These are phyloP conservation scores for Ianthella basta DNA, from an alignment of 37 sponge, comb jelly and placozoan genomes.

Conservation along the genomic window DNA sequence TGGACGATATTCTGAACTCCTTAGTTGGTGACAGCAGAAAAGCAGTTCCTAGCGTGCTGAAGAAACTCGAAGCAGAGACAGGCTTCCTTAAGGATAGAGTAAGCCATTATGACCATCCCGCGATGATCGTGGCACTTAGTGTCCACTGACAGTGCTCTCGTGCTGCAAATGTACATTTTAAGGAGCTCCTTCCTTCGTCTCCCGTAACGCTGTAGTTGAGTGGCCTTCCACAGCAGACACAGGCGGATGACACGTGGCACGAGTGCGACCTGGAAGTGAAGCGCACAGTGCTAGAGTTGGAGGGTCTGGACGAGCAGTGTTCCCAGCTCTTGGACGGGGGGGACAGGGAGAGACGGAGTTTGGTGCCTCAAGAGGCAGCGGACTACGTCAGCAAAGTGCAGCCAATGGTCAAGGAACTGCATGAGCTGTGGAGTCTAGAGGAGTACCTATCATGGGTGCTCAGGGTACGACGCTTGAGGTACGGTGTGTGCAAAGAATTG, in stretches of 20 bases:
- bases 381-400: not conserved
- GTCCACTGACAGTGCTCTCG: too few species aligned
- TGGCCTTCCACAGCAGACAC: not conserved
- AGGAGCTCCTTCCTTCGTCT: too few species aligned
- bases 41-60: slow-evolving; percentile 49
- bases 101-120: not conserved
- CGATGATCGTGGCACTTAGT: not conserved
- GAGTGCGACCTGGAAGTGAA: slow-evolving; percentile 24
- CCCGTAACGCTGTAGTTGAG: too few species aligned
- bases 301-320: slow-evolving; percentile 1
- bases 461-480: slow-evolving; percentile 27
- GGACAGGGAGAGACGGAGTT: not conserved
- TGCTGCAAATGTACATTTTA: too few species aligned
- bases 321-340: not conserved
- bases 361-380: not conserved
- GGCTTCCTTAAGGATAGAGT: slow-evolving; percentile 34
- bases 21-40: slow-evolving; percentile 28
- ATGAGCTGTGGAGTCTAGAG: slow-evolving; percentile 31
- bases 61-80: slow-evolving; percentile 39
- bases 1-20: slow-evolving; percentile 46
- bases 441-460: slow-evolving; percentile 50
- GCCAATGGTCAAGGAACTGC: slow-evolving; percentile 7
- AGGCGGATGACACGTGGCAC: slow-evolving; percentile 26
- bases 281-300: slow-evolving; percentile 16
- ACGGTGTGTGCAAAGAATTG: not conserved